Conservation (phyloP, 1,140 invertebrate genomes). For the Drosophila repleta region DNA sequence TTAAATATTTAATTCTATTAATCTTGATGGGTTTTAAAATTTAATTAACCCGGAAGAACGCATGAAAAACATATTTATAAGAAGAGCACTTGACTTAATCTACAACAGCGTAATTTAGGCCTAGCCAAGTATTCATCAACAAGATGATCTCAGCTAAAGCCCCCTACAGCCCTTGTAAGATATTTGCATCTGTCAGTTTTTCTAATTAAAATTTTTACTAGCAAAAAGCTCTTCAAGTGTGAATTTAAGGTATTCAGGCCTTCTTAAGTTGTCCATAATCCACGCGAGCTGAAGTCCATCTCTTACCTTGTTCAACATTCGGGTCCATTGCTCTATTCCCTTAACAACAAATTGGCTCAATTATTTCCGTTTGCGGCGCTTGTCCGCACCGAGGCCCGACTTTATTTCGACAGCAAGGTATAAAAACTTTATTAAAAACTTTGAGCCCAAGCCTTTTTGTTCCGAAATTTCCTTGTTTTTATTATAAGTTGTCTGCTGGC, state of each 20-base stretch:
- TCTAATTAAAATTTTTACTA: neutral
- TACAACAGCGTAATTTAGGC: too few relatives aligned
- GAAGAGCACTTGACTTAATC: too few relatives aligned
- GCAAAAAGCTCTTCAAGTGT: neutral
- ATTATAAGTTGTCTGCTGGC: slow-evolving; percentile 42
- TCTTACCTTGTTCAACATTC: slow-evolving; percentile 13
- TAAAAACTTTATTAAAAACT: slow-evolving; percentile 83
- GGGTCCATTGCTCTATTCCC: slow-evolving; percentile 50
- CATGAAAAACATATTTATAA: too few relatives aligned
- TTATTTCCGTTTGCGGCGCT: slow-evolving; percentile 59
- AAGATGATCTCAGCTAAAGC: too few relatives aligned
- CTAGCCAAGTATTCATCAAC: too few relatives aligned
- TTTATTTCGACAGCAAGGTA: slow-evolving; percentile 43
- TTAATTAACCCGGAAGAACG: too few relatives aligned
- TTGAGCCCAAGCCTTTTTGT: slow-evolving; percentile 71
- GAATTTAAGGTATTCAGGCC: neutral
- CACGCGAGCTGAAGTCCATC: neutral
- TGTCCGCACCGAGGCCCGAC: neutral
- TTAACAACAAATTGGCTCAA: slow-evolving; percentile 76
- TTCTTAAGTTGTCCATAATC: neutral
- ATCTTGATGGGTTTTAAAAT: too few relatives aligned
- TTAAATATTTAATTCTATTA: too few relatives aligned
- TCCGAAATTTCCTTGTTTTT: slow-evolving; percentile 28
- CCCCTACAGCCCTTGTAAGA: neutral
- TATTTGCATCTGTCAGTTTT: neutral